Conservation (phyloP, 2,113 vertebrate species). For the Capricornis sumatraensis region DNA sequence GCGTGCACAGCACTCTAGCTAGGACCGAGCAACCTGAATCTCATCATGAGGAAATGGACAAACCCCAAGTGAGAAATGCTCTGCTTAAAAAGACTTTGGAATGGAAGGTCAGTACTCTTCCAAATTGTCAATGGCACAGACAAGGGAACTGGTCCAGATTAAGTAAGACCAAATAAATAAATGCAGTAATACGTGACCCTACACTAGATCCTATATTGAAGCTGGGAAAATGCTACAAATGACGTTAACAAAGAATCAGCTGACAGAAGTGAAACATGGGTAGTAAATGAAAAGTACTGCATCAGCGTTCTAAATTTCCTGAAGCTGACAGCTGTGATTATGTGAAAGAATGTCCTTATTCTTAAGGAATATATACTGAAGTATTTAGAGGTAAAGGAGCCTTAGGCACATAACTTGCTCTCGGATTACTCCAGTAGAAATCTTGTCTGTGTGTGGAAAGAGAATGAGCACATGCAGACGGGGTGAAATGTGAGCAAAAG, state of each 20-base stretch:
- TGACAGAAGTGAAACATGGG: not conserved
- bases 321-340: not conserved
- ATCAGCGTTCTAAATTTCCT: not conserved
- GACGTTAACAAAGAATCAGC: not conserved
- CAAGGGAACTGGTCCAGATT: not conserved
- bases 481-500: not conserved
- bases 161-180: not conserved
- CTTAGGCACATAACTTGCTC: not conserved
- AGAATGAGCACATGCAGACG: not conserved
- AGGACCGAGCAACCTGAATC: not conserved
- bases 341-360: not conserved
- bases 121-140: not conserved
- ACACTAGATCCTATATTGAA: not conserved
- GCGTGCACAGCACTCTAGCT: accelerated
- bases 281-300: not conserved
- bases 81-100: not conserved
- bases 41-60: not conserved
- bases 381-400: not conserved
- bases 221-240: not conserved
- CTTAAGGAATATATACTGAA: not conserved
- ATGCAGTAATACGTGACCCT: not conserved
- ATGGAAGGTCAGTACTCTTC: not conserved
- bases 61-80: not conserved
- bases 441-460: not conserved
- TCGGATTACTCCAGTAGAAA: not conserved